Evolutionary conservation across 2,113 vertebrate species (phyloP), one percentile per base, ranked within the genome.

Genomic region (Hyperopisus bebe): DNA sequence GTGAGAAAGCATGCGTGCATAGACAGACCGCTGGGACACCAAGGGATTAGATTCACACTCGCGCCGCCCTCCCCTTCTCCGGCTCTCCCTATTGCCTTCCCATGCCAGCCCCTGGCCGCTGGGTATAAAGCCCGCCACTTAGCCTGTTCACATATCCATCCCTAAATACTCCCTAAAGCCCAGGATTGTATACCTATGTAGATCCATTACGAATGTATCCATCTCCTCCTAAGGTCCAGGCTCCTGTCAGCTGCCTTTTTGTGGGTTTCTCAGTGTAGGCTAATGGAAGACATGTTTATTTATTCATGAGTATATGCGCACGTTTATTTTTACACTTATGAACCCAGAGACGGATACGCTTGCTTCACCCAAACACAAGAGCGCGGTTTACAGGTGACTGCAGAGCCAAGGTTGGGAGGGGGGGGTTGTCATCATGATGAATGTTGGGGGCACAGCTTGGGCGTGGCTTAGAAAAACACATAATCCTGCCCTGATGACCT

Each of bases 1-100:
- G 88, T 89, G 27, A 51, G 88, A 27, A 80, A 82, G 70, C 70
- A 77, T 89, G 88, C 47, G 6, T 89, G 46, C 50, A 47, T 27
- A 31, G 27, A 9, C 13, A 50, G 50, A 13, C 27, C 17, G 1
- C n/a, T 7, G 6, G 7, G 48, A 86, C 13, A 51, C 11, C 9
- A 2, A 55, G 50, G 10, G 77, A 46, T 58, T 27, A 89, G 11
- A 44, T 58, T 66, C 35, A 66, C 1, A 44, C 70, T 48, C 15
- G 0, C 11, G 44, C 27, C 13, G 24, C 39, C 21, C 42, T 19
- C 17, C 19, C 51, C 62, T 66, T 88, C 47, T 88, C 35, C 21
- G 0, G 42, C 62, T 66, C 2, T 24, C 27, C 44, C 47, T 42
- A 8, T 62, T 58, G 80, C 24, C 89, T 62, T 89, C 5, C 53